Conservation (phyloP, 2,888 invertebrate genomes). For the Calephelis perditalis region DNA sequence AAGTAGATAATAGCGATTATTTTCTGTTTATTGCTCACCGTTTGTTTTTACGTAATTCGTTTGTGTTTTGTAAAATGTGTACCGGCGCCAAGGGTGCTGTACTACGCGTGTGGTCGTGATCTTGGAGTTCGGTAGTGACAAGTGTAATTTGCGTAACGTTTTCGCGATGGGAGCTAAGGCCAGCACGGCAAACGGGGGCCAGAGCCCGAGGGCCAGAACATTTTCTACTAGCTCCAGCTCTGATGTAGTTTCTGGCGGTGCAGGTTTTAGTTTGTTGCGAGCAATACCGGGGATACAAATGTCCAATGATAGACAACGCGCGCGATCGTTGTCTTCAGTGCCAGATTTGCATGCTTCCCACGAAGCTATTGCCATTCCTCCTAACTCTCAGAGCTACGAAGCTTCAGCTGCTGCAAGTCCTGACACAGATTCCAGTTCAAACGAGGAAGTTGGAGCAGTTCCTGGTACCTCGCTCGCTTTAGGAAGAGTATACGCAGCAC, state of each 20-base stretch:
- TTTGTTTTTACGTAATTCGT: conserved; percentile 44
- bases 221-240: conserved; percentile 86
- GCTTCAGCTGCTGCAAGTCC: conserved; percentile 81
- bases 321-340: conserved; percentile 89
- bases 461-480: conserved; percentile 76
- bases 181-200: conserved; percentile 87
- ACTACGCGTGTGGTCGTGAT: conserved; percentile 67
- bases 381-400: conserved; percentile 81
- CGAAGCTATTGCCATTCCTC: conserved; percentile 80
- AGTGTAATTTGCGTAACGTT: conserved; percentile 67
- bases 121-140: conserved; percentile 49
- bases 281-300: conserved; percentile 85
- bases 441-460: conserved; percentile 79
- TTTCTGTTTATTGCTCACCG: conserved; percentile 55
- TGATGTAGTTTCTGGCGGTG: conserved; percentile 78
- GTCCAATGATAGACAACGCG: conserved; percentile 88
- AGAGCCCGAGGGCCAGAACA: conserved; percentile 85
- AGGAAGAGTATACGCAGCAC: conserved; percentile 90
- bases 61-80: conserved; percentile 68
- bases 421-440: conserved; percentile 83
- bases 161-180: conserved; percentile 89
- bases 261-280: conserved; percentile 84
- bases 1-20: conserved; percentile 53
- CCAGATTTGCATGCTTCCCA: conserved; percentile 83
- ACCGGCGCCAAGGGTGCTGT: conserved; percentile 62